A percentile compares a stretch with the other conserved stretches of the same genome.
These are phyloP conservation scores for Watsonalla cultraria DNA, from an alignment of 2,888 invertebrate genomes.

Conservation along the genomic window DNA sequence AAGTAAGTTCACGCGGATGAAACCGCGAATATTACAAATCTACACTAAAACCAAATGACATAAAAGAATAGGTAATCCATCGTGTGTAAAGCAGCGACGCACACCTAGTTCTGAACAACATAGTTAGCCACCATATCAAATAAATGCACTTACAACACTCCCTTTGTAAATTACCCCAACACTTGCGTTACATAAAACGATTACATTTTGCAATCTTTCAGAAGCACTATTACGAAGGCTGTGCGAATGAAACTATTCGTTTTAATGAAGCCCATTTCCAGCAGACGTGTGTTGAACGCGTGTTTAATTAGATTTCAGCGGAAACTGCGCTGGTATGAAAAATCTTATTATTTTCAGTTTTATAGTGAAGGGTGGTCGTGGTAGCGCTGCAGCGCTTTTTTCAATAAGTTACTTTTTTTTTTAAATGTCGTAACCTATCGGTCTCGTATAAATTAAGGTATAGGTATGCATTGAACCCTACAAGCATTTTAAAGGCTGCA, in stretches of 20 bases:
- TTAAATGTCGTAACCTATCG: no score
- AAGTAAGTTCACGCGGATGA: no score
- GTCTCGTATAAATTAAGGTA: no score
- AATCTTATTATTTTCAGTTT: constrained; percentile 37
- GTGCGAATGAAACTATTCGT: constrained; percentile 53
- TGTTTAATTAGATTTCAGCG: constrained; percentile 55
- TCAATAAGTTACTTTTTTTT: not conserved
- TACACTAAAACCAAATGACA: no score
- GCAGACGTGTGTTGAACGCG: constrained; percentile 47
- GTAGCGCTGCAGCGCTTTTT: constrained; percentile 20
- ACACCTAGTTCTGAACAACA: no score
- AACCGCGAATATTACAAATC: no score
- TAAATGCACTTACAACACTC: not conserved
- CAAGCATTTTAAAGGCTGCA: no score
- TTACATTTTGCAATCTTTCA: not conserved
- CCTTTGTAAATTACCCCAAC: not conserved
- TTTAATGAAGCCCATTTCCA: constrained; percentile 56
- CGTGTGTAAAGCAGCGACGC: no score
- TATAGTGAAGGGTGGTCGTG: constrained; percentile 10
- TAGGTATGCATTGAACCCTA: no score
- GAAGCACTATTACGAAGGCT: constrained; percentile 15
- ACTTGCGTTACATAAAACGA: not conserved
- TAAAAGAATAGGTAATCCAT: no score
- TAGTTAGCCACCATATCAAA: not conserved
- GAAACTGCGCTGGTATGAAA: constrained; percentile 30